Evolutionary conservation across 2,888 invertebrate genomes (phyloP).

Genomic region (Gastracanthus pulcherrimus): DNA sequence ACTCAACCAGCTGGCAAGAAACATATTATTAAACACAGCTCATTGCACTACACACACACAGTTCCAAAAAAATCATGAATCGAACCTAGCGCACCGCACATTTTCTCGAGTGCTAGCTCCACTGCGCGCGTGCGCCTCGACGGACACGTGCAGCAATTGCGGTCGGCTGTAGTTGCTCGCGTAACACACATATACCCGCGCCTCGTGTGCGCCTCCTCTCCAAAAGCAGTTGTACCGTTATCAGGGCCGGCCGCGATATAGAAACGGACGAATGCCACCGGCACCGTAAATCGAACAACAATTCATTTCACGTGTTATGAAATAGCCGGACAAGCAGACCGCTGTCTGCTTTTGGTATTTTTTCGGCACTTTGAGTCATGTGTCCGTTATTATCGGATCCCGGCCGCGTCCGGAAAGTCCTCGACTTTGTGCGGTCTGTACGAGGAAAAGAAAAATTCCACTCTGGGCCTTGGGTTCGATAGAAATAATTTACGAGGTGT

Average conservation of each 20-base stretch:
- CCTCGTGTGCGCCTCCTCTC: background rate
- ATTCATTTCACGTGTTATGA: slow-evolving; percentile 70
- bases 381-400: no score
- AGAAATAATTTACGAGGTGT: no score
- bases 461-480: no score
- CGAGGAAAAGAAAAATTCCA: no score
- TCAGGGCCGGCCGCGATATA: slow-evolving; percentile 60
- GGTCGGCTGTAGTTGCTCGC: slow-evolving; percentile 11
- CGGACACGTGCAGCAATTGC: slow-evolving; percentile 29
- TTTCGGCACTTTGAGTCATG: no score
- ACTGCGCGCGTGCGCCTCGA: background rate
- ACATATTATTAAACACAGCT: no score
- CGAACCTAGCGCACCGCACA: no score
- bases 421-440: no score
- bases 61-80: background rate
- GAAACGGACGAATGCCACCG: slow-evolving; percentile 36
- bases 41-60: no score
- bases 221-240: slow-evolving; percentile 67
- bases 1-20: background rate
- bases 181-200: slow-evolving; percentile 18
- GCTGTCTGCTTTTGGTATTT: background rate
- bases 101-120: no score
- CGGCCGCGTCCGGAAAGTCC: no score
- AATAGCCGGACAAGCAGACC: slow-evolving; percentile 54
- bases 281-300: slow-evolving; percentile 70